phyloP scores from a whole-genome alignment of 92 coral and sea anemone genomes.

The Montipora capitata region DNA sequence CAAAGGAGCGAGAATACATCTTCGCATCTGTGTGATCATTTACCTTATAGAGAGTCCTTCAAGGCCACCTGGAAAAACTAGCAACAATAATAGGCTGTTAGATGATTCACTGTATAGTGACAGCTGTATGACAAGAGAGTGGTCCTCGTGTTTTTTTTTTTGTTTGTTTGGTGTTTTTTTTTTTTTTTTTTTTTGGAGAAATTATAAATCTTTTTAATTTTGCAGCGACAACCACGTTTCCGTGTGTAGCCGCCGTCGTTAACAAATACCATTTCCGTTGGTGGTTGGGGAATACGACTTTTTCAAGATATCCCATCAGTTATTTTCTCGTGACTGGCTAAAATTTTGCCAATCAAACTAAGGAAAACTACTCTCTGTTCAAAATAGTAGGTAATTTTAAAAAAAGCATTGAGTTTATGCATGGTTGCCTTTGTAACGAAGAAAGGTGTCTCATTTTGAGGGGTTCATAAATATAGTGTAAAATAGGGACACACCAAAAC shows the following conservation, averaged over 20 bases:
- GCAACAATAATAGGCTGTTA: not conserved
- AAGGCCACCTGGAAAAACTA: not conserved
- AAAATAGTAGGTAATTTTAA: too few species aligned
- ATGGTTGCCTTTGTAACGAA: conserved; percentile 8
- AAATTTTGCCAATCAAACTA: too few species aligned
- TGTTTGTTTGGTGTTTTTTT: too few species aligned
- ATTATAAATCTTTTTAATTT: too few species aligned
- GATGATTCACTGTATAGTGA: too few species aligned
- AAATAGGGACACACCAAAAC: not conserved
- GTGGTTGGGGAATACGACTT: not conserved
- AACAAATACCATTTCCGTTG: too few species aligned
- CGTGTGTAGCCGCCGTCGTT: too few species aligned
- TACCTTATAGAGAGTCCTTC: not conserved
- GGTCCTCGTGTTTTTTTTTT: not conserved
- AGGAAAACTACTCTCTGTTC: too few species aligned
- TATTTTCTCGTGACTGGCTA: too few species aligned
- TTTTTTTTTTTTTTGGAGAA: too few species aligned
- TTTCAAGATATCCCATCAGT: not conserved
- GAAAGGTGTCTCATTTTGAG: not conserved
- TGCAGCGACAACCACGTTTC: too few species aligned
- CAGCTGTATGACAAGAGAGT: not conserved
- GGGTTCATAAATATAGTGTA: not conserved
- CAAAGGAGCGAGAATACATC: not conserved
- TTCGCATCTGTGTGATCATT: not conserved
- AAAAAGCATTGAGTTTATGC: too few species aligned